Evolutionary conservation across 53 echinoderm and acorn worm genomes (phyloP).

Genomic region (Pentamera pediparva): DNA sequence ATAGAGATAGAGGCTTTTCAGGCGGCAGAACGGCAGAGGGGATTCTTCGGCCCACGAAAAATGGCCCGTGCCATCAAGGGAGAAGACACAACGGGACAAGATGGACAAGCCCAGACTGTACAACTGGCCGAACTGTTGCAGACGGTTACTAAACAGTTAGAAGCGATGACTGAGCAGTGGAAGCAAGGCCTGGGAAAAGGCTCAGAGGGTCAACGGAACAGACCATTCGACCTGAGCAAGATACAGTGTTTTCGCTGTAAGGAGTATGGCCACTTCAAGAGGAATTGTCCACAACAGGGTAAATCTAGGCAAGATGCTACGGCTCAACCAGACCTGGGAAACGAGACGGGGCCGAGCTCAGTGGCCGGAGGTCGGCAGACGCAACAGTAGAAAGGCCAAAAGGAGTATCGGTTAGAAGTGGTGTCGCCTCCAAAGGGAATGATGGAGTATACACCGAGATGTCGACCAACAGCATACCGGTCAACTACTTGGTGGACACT

Average conservation of each 20-base stretch:
- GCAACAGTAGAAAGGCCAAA: background rate
- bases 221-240: background rate
- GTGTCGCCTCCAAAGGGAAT: background rate
- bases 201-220: background rate
- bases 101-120: too few species aligned
- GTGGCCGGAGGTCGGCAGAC: slow-evolving; percentile 26
- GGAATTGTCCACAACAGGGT: slow-evolving; percentile 23
- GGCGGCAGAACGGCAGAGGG: background rate
- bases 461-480: background rate
- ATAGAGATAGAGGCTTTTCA: slow-evolving; percentile 31
- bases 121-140: too few species aligned
- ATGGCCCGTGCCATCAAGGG: background rate
- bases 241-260: slow-evolving; percentile 38
- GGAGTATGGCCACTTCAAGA: slow-evolving; percentile 27
- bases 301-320: background rate
- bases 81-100: background rate
- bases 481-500: background rate
- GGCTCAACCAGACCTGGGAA: slow-evolving; percentile 12
- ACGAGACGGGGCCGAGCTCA: slow-evolving; percentile 24
- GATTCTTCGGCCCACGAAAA: background rate
- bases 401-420: background rate
- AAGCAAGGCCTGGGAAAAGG: background rate
- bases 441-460: background rate
- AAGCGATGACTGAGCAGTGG: background rate
- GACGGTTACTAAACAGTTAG: too few species aligned